Percentiles rank a stretch among this genome's conserved stretches.
phyloP scores from a whole-genome alignment of 1,140 invertebrate species.

The Pteromalus puparum region DNA sequence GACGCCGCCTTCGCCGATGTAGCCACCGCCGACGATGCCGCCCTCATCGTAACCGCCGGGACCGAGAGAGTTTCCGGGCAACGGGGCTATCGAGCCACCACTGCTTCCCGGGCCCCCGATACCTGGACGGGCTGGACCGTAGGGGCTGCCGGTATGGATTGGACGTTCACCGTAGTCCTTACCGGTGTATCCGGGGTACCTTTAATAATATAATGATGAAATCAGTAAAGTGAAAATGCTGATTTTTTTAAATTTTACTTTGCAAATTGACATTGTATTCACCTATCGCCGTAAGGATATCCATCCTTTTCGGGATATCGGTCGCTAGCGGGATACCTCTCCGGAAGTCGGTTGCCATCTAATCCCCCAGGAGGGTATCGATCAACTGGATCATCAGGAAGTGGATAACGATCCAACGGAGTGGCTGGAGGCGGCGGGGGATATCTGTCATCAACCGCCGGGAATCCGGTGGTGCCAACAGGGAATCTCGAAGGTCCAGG shows the following conservation, averaged over 20 bases:
- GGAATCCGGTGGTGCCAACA: constrained; percentile 59
- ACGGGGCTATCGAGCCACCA: neutral
- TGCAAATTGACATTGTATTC: neutral
- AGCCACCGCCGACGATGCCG: constrained; percentile 69
- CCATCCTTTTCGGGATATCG: constrained; percentile 70
- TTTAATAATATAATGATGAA: constrained; percentile 7
- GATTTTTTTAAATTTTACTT: neutral
- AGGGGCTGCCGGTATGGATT: constrained; percentile 63
- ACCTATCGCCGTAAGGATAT: constrained; percentile 63
- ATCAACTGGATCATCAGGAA: constrained; percentile 64
- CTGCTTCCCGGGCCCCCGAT: constrained; percentile 60
- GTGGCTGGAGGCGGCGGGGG: constrained; percentile 56
- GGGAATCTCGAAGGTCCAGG: constrained; percentile 65
- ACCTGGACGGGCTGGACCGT: constrained; percentile 58
- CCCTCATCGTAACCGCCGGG: constrained; percentile 69
- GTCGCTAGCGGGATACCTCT: constrained; percentile 61
- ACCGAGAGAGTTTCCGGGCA: constrained; percentile 64
- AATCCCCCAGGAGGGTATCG: constrained; percentile 59
- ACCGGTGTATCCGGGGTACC: constrained; percentile 60
- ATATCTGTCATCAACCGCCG: constrained; percentile 64
- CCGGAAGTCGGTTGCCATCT: constrained; percentile 46
- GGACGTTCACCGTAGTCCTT: constrained; percentile 66
- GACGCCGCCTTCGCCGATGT: constrained; percentile 70
- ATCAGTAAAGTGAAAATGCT: neutral
- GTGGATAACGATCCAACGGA: constrained; percentile 62